phyloP scores from a whole-genome alignment of 2,113 vertebrate species.

The Amia ocellicauda region DNA sequence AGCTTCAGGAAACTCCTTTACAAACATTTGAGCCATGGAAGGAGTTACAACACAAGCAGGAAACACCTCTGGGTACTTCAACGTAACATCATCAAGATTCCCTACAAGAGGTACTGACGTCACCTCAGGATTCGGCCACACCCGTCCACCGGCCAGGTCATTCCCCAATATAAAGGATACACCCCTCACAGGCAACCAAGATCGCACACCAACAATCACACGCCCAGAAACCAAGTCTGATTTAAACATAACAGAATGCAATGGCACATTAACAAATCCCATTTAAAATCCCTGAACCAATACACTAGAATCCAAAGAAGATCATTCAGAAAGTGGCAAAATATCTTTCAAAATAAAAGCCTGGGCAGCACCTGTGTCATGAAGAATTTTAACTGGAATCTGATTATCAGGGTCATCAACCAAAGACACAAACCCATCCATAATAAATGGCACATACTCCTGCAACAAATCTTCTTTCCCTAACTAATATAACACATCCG shows the following conservation, averaged over 20 bases:
- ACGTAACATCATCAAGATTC: neutral
- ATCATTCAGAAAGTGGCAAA: neutral
- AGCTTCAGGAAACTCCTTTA: neutral
- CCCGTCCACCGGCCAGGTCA: neutral
- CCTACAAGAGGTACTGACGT: neutral
- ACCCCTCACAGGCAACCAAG: neutral
- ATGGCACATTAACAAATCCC: neutral
- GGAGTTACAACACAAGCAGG: constrained; percentile 1
- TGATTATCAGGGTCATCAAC: too few relatives aligned
- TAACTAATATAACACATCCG: too few relatives aligned
- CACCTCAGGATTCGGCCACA: neutral
- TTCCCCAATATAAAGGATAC: constrained; percentile 7
- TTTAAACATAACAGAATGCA: neutral
- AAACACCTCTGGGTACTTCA: neutral
- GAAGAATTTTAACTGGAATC: too few relatives aligned
- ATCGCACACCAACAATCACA: constrained; percentile 1
- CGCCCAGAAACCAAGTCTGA: neutral
- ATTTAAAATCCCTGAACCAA: neutral
- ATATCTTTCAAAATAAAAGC: too few relatives aligned
- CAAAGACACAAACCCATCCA: too few relatives aligned
- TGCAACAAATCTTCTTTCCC: too few relatives aligned
- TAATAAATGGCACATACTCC: too few relatives aligned
- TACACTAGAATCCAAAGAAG: neutral
- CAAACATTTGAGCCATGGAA: neutral
- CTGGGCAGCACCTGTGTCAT: too few relatives aligned